phyloP scores from a whole-genome alignment of 2,797 vertebrate genomes.

The Zenarchopterus dispar region DNA sequence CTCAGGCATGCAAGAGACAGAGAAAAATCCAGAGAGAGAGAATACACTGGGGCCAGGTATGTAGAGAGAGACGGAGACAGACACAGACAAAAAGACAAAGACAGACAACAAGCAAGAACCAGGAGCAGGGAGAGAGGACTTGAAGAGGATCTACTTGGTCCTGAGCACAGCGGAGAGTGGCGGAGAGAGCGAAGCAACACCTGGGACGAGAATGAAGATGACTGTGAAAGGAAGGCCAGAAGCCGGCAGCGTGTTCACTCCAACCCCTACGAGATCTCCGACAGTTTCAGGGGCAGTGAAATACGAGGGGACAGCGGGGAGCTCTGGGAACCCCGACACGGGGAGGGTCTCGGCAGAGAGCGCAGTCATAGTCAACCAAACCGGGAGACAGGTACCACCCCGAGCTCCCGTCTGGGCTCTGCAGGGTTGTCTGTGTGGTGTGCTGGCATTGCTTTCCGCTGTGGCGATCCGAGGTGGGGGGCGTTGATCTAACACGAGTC shows the following conservation, averaged over 20 bases:
- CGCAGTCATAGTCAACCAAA: conserved; percentile 51
- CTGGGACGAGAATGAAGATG: conserved; percentile 59
- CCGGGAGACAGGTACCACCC: conserved; percentile 76
- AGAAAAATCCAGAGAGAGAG: conserved; percentile 59
- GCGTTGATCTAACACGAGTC: conserved; percentile 45
- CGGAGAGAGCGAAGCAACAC: conserved; percentile 38
- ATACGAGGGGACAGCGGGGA: conserved; percentile 47
- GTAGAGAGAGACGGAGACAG: conserved; percentile 37
- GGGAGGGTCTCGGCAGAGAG: conserved; percentile 55
- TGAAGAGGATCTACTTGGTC: conserved; percentile 44
- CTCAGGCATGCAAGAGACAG: conserved; percentile 28
- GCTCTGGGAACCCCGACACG: conserved; percentile 37
- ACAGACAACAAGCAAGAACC: conserved; percentile 41
- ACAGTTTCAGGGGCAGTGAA: conserved; percentile 44
- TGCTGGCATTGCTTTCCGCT: conserved; percentile 34
- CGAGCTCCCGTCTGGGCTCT: conserved; percentile 33
- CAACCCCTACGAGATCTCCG: conserved; percentile 70
- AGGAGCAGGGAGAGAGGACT: conserved; percentile 63
- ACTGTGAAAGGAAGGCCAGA: conserved; percentile 30
- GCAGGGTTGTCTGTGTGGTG: conserved; percentile 51
- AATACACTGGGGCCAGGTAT: conserved; percentile 47
- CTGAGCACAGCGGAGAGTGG: conserved; percentile 15
- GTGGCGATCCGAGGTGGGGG: conserved; percentile 64
- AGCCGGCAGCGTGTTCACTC: conserved; percentile 58
- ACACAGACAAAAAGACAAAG: conserved; percentile 56